A percentile compares a stretch with the other conserved stretches of the same genome.
Evolutionary conservation across 2,113 vertebrate genomes (phyloP).

Genomic region (Panthera uncia): DNA sequence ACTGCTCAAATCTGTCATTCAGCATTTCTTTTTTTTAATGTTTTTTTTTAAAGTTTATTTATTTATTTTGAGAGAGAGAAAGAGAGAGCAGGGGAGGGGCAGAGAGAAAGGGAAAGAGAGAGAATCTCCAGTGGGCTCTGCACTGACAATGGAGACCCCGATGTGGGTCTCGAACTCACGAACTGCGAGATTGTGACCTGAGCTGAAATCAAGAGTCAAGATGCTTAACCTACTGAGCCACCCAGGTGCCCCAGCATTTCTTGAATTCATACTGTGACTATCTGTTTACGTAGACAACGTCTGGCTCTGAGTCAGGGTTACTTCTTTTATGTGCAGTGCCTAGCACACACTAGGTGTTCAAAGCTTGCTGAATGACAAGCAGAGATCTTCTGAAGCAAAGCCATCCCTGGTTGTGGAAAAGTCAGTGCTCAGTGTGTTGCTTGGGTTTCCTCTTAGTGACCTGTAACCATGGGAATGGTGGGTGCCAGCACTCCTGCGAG

Average conservation of each 20-base stretch:
- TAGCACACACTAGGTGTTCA: neutral
- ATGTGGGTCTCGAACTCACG: too few species aligned
- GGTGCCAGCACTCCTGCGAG: slow-evolving; percentile 97
- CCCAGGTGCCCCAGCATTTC: neutral
- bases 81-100: too few species aligned
- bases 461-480: slow-evolving; percentile 97
- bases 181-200: too few species aligned
- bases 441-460: slow-evolving; percentile 88
- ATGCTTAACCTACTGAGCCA: too few species aligned
- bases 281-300: neutral
- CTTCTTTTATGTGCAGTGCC: neutral
- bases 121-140: too few species aligned
- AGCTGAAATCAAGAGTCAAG: too few species aligned
- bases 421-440: slow-evolving; percentile 49
- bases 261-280: neutral
- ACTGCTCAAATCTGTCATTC: neutral
- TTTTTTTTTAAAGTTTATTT: too few species aligned
- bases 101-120: too few species aligned
- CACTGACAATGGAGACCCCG: too few species aligned
- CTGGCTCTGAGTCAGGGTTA: neutral
- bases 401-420: slow-evolving; percentile 15
- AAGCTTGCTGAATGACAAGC: neutral
- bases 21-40: neutral
- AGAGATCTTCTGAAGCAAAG: neutral
- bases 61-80: too few species aligned